Base-by-base conservation (phyloP, 35 echinoderm and acorn worm species). In the Acanthaster planci region DNA sequence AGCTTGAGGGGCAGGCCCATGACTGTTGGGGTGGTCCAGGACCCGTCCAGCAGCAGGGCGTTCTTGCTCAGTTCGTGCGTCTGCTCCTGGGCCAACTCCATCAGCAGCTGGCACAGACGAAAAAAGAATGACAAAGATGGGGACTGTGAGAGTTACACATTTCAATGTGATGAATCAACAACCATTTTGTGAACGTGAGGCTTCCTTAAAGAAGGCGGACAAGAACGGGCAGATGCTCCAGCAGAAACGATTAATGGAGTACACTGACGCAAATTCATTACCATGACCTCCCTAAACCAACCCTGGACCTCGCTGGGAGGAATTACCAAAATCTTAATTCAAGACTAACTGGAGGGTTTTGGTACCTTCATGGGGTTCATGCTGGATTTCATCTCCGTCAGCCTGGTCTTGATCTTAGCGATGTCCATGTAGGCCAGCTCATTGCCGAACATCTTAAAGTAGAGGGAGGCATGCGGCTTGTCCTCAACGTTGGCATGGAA, bases 381-480 rank as follows among this genome's bases (percentile, higher is more conserved):
- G 15, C 53, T 76, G 47, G 39, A 29, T 21, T 76, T 84, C 67
- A 78, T 76, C 30, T 37, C 39, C 6, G 50, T 89, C 54, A 89
- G 78, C 30, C 36, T 78, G 16, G 60, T 82, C 27, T 84, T 60
- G 39, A 95, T 84, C 76, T 91, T 89, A 15, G 90, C 93, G 23
- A 54, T 35, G 56, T 95, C 93, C 55, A 84, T 72, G 76, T 82
- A 99, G n/a, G 76, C 40, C 14, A 99, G 51, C 23, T 94, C 96
- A n/a, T 83, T 89, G 19, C 86, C 92, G 67, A 99, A 89, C 30
- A 94, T 78, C 96, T 94, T 99, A 68, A 93, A 76, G 82, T 93
- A 94, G 2, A 99, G 38, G 5, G 81, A 85, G 5, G 89, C 92
- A 2, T 86, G 67, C 32, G 86, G 78, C 14, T 76, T 80, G 21